Base-by-base conservation (phyloP, 2,888 invertebrate genomes). In the Ormyrus pomaceus region DNA sequence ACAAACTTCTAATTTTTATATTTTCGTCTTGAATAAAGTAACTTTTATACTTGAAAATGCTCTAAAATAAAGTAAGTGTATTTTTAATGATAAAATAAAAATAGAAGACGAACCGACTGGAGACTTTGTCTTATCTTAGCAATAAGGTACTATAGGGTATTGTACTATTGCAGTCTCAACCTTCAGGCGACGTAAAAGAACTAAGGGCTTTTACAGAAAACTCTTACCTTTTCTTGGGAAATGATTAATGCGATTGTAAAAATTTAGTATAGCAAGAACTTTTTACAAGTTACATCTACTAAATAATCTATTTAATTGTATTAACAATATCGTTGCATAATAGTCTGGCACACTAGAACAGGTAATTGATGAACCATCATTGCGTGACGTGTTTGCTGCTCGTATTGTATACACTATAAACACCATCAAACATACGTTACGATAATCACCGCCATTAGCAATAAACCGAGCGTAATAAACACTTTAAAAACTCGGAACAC, bases 151-250 rank as follows among this genome's bases (percentile, higher is more conserved):
- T 50, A 65, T 50, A 65, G 13, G 11, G 5, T 50, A 65, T 50
- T 50, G 11, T 48, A 50, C 13, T 34, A 13, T 8, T 50, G 50
- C 6, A 65, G 50, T n/a, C n/a, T 50, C 50, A 6, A n/a, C n/a
- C 64, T 46, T 48, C n/a, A 6, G 50, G 50, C 64, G 2, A 45
- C 34, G 4, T 46, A 19, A 65, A 65, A 8, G 62, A 46, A 65
- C 50, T 50, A 13, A 65, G n/a, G 48, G 13, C 50, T 65, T 8
- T 65, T 65, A 50, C n/a, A 50, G 50, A 1, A 65, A 65, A 65
- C 9, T 50, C 13, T 65, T n/a, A 13, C 6, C 13, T 50, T 11
- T 50, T 13, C 4, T 62, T 11, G 19, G 45, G 46, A 62, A 62
- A 6, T 10, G 34, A 10, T 46, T 62, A 46, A 62, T 62, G 0